Conservation (phyloP, 2,888 invertebrate genomes). For the Chrysina gloriosa region DNA sequence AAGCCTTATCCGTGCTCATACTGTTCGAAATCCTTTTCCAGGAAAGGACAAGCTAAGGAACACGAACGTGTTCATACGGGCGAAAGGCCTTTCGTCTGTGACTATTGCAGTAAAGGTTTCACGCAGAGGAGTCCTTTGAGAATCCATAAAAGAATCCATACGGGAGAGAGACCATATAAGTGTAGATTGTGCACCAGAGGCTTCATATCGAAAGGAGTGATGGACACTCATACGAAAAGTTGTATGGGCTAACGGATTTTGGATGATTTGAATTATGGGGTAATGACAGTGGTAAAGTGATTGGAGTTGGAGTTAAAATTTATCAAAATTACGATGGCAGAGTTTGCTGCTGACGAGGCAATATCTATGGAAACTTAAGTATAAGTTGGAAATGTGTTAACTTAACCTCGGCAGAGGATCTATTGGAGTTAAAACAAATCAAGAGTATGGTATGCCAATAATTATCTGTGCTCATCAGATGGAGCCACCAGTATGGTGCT, state of each 20-base stretch:
- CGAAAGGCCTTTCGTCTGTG: slow-evolving; percentile 49
- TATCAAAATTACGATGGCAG: too few species aligned
- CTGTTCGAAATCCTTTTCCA: slow-evolving; percentile 67
- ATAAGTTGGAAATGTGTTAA: too few species aligned
- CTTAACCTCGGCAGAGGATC: too few species aligned
- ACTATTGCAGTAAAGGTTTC: slow-evolving; percentile 53
- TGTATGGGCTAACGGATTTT: slow-evolving; percentile 47
- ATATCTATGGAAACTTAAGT: too few species aligned
- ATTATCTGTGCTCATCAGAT: too few species aligned
- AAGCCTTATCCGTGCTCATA: slow-evolving; percentile 64
- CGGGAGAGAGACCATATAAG: slow-evolving; percentile 72
- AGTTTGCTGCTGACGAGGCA: too few species aligned
- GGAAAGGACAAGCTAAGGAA: slow-evolving; percentile 51
- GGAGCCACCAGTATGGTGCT: too few species aligned
- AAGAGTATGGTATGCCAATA: too few species aligned
- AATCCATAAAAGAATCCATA: slow-evolving; percentile 72
- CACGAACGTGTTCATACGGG: slow-evolving; percentile 50
- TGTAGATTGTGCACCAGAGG: slow-evolving; percentile 60
- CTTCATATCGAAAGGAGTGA: slow-evolving; percentile 60
- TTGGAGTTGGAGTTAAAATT: too few species aligned
- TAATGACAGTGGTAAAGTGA: too few species aligned
- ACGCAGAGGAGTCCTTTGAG: slow-evolving; percentile 71
- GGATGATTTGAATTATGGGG: not conserved
- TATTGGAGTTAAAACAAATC: too few species aligned
- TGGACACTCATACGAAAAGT: slow-evolving; percentile 59